These are phyloP conservation scores for Chaetophractus vellerosus DNA, from an alignment of 2,797 vertebrate genomes.

Conservation along the genomic window DNA sequence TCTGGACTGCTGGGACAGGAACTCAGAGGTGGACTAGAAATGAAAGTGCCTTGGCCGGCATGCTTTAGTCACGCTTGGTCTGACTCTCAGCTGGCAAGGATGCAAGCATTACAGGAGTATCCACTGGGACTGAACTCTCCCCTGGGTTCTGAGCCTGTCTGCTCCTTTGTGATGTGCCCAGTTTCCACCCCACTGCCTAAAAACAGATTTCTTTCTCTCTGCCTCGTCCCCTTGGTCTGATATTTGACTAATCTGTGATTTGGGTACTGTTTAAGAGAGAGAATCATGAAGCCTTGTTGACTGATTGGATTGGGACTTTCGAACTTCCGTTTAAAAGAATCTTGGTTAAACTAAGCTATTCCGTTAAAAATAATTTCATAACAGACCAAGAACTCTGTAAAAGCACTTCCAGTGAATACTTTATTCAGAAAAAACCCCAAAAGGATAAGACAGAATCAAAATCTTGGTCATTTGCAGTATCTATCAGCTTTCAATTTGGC, in stretches of 20 bases:
- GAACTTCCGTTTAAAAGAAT: background rate
- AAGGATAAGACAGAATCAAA: background rate
- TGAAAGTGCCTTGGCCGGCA: background rate
- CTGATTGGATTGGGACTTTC: background rate
- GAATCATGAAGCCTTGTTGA: background rate
- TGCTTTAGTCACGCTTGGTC: background rate
- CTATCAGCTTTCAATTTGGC: conserved; percentile 98
- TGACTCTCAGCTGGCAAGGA: background rate
- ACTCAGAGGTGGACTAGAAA: background rate
- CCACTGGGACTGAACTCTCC: background rate
- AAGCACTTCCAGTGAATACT: conserved; percentile 39
- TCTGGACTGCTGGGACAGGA: background rate
- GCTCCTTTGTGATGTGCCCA: background rate
- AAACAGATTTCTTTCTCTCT: background rate
- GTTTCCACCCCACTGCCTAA: background rate
- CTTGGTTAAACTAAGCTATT: conserved; percentile 24
- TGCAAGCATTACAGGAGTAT: background rate
- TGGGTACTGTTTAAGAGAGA: background rate
- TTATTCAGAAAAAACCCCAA: conserved; percentile 73
- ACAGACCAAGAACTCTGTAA: conserved; percentile 48
- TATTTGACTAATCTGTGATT: background rate
- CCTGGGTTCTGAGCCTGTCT: background rate
- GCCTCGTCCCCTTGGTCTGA: background rate
- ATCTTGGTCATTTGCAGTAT: conserved; percentile 95
- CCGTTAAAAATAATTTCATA: conserved; percentile 51